Evolutionary conservation across 2,888 invertebrate genomes (phyloP), one percentile per base, ranked within the genome.

Genomic region (Abscondita cerata): DNA sequence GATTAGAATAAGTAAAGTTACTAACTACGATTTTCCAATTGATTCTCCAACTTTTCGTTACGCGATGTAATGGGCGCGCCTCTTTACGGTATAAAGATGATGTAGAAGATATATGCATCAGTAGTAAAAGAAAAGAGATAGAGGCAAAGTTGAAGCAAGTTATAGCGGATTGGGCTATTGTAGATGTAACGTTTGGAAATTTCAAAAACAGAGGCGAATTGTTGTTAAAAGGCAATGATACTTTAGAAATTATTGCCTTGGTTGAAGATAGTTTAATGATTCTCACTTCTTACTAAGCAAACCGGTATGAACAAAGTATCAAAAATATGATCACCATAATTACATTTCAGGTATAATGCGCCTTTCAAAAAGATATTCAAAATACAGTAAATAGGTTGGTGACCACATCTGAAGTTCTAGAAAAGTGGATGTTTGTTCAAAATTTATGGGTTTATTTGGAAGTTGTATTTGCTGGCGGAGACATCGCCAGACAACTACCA

Each of bases 361-460:
- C 91, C 92, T 0, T 95, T 93, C 76, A 94, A 94, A 91, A 89
- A 72, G 91, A 92, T 52, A 95, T 95, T 64, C 85, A 90, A 68
- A 66, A 88, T 8, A 95, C 94, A 94, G 89, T 94, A 11, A 85
- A 85, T 62, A 93, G 92, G 75, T 79, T 95, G 52, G 89, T 90
- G 2, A 89, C 84, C 64, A 93, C 94, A 0, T 89, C 89, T 0
- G 93, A 94, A 76, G 92, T 95, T 66, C 81, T 95, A 41, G 93
- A 93, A 74, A 93, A 88, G 73, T 95, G 95, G 95, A 75, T 95
- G 58, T 83, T 83, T 66, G 94, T 95, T 0, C 95, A 95, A 77
- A 95, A 92, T 76, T 82, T 95, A 50, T 95, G 95, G 95, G 89
- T 93, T 71, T 95, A 95, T 75, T 78, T 95, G 62, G 95, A 95